A percentile compares a stretch with the other conserved stretches of the same genome.
phyloP scores from a whole-genome alignment of 2,888 invertebrate species.

The Stictocephala bisonia region DNA sequence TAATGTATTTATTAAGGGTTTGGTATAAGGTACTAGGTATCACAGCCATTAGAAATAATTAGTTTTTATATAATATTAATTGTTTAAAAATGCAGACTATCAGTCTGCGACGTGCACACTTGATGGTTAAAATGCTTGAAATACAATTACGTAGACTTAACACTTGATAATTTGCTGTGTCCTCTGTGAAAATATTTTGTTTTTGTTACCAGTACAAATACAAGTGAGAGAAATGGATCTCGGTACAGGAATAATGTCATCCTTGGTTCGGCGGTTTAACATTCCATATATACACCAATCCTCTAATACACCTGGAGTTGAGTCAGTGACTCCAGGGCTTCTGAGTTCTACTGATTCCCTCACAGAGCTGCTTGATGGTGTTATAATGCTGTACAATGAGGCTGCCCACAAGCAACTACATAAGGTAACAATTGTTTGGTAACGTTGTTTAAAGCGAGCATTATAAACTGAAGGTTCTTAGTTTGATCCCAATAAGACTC shows the following conservation, averaged over 20 bases:
- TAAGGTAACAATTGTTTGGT: constrained; percentile 63
- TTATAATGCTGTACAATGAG: constrained; percentile 75
- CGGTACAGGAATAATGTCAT: neutral
- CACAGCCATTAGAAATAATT: too few relatives aligned
- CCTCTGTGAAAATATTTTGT: too few relatives aligned
- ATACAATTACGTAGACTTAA: too few relatives aligned
- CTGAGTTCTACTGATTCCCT: constrained; percentile 63
- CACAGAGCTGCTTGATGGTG: constrained; percentile 73
- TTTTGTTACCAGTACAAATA: constrained; percentile 33
- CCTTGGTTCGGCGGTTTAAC: constrained; percentile 13
- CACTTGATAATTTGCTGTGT: too few relatives aligned
- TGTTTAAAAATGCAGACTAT: too few relatives aligned
- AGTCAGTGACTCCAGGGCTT: neutral
- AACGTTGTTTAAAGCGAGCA: too few relatives aligned
- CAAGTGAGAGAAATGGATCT: constrained; percentile 7
- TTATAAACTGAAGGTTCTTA: neutral
- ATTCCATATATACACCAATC: neutral
- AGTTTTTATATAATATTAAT: too few relatives aligned
- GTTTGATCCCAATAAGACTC: too few relatives aligned
- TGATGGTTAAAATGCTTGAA: too few relatives aligned
- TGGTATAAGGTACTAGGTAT: too few relatives aligned
- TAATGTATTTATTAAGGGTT: too few relatives aligned
- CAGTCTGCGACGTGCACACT: too few relatives aligned
- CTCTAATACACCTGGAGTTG: neutral
- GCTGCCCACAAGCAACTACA: constrained; percentile 75